Percentiles rank a stretch among this genome's conserved stretches.
Conservation (phyloP, 2,113 vertebrate genomes). For the Triplophysa siluroides region DNA sequence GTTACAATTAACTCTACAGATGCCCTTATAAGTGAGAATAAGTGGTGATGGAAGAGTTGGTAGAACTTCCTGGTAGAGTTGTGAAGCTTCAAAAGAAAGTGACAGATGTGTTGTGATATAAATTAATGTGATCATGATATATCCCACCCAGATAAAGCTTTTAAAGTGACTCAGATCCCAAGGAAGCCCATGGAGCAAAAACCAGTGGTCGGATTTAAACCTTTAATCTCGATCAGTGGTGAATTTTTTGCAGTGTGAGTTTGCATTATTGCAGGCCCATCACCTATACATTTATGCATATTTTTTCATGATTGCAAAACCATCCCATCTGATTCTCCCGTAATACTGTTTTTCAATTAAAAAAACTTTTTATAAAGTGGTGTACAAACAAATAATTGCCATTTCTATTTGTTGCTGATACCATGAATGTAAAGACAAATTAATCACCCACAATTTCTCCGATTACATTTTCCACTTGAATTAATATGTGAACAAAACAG, state of each 20-base stretch:
- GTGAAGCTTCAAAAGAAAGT: slow-evolving; percentile 59
- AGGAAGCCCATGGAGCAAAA: slow-evolving; percentile 17
- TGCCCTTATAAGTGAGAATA: slow-evolving; percentile 53
- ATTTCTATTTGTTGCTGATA: not conserved
- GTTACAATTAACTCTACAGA: slow-evolving; percentile 48
- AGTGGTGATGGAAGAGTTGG: not conserved
- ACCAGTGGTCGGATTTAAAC: slow-evolving; percentile 17
- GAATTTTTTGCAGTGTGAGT: not conserved
- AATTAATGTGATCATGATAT: slow-evolving; percentile 64
- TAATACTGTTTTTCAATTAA: not conserved
- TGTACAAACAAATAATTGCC: not conserved
- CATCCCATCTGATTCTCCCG: not conserved
- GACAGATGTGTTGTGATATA: slow-evolving; percentile 67
- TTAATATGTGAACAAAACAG: slow-evolving; percentile 51
- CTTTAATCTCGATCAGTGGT: slow-evolving; percentile 13
- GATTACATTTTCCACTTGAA: slow-evolving; percentile 57
- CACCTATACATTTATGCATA: not conserved
- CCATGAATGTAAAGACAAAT: slow-evolving; percentile 46
- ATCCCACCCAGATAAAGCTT: slow-evolving; percentile 44
- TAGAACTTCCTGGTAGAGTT: slow-evolving; percentile 52
- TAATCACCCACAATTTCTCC: slow-evolving; percentile 54
- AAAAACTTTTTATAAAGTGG: not conserved
- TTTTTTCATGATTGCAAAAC: not conserved
- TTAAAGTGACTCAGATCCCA: slow-evolving; percentile 25
- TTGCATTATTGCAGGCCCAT: slow-evolving; percentile 26